Base-by-base conservation (phyloP, 1,140 invertebrate species). In the Polypedilum pembai region DNA sequence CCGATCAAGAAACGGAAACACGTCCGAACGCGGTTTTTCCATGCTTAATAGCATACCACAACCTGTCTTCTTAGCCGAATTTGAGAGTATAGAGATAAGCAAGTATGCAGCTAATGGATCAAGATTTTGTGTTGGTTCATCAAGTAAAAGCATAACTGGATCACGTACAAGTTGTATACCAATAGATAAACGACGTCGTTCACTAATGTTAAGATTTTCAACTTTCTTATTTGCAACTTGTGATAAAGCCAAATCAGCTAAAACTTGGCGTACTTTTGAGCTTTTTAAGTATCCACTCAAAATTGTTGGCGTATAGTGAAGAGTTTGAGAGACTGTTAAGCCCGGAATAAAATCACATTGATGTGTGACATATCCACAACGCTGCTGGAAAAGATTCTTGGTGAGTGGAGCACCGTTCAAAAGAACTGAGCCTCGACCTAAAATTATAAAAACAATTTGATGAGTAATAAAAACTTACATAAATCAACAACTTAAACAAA, bases 31-130 rank as follows among this genome's bases (percentile, higher is more conserved):
- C 0, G 95, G 95, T 78, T 95, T 95, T 78, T 96, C 94, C 90
- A 96, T 92, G 0, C 94, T 96, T 0, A 96, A 80, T 20, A 96
- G 85, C 4, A 96, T 92, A 7, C 94, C 92, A 15, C 93, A 90
- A 7, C 93, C 92, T 76, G 94, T 92, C 79, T 95, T 94, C 76
- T 94, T 94, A 2, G 94, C 93, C 41, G 94, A 93, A 77, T 95
- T 95, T 69, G 93, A 94, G 8, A 96, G 83, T 81, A 96, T 96
- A 0, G 94, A 96, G 20, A 96, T 90, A 3, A 97, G 90, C 63
- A 97, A 85, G 80, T 96, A 97, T 1, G 94, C 95, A 77, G 95
- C 94, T 8, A 97, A 80, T 0, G 94, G 94, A 83, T 96, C 94
- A 66, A 96, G 85, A 76, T 94, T 92, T 87, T 91, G 92, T 0